Evolutionary conservation across 64 coral and sea anemone species (phyloP), one percentile per base, ranked within the genome.

Genomic region (Trachythela sp.): DNA sequence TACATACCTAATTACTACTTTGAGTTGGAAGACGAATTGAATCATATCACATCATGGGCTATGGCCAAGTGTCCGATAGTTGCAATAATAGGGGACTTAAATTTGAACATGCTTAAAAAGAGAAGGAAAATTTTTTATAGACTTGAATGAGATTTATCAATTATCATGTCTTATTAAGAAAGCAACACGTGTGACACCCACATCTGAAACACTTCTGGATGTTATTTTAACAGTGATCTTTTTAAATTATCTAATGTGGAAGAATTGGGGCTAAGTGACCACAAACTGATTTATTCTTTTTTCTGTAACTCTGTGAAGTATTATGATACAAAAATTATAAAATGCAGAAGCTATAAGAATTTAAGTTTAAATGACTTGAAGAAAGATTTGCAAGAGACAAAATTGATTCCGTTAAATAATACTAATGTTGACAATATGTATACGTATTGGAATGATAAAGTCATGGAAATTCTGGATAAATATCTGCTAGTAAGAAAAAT

Each of bases 321-420:
- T 29, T 70, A 92, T 59, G 9, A 48, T 29, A 39, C 91, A 8
- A 92, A 92, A 84, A 49, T 92, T 24, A 91, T 91, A 40, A 85
- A 36, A 48, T 91, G 85, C 48, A 91, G 91, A 71, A 92, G 86
- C 41, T 59, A 49, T 13, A 92, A 88, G 76, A 84, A 88, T 38
- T 38, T 92, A 60, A 48, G 88, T 36, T 6, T 59, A 4, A 54
- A 22, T 8, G 51, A 34, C 0, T 50, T 92, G 15, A 42, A 83
- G 77, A 40, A 88, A 80, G 70, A 88, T 14, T 4, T 92, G 18
- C 34, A 83, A 88, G 72, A 88, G 20, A 20, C 49, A 52, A 52
- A n/a, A n/a, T n/a, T n/a, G n/a, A n/a, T n/a, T n/a, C n/a, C n/a
- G n/a, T n/a, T n/a, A n/a, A n/a, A n/a, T n/a, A n/a, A n/a, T n/a